These are phyloP conservation scores for Lithophane leautieri DNA, from an alignment of 2,888 invertebrate species.

Conservation along the genomic window DNA sequence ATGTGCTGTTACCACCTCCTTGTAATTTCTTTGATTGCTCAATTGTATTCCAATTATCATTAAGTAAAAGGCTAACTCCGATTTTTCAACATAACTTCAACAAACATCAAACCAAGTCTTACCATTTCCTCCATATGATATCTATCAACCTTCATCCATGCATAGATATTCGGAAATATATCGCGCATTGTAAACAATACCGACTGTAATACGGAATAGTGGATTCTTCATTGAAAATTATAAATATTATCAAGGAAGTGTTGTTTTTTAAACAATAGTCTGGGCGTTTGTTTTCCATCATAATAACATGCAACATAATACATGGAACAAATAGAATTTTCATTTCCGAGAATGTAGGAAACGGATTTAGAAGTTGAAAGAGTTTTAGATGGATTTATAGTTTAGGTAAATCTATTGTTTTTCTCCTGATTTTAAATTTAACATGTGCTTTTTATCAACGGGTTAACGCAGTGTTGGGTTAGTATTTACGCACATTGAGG, in stretches of 20 bases:
- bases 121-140: slow-evolving; percentile 45
- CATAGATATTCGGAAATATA: slow-evolving; percentile 43
- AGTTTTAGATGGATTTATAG: slow-evolving; percentile 22
- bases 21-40: background rate
- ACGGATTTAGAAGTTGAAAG: slow-evolving; percentile 27
- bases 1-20: background rate
- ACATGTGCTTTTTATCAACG: background rate
- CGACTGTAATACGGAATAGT: slow-evolving; percentile 17
- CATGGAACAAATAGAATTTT: slow-evolving; percentile 28
- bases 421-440: background rate
- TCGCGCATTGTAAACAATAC: slow-evolving; percentile 44
- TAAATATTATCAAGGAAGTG: slow-evolving; percentile 53
- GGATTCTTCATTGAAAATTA: slow-evolving; percentile 30
- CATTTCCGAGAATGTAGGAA: slow-evolving; percentile 39
- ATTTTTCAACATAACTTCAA: slow-evolving; percentile 15
- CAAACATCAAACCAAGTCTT: slow-evolving; percentile 5
- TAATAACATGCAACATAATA: slow-evolving; percentile 32
- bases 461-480: background rate
- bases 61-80: background rate
- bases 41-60: slow-evolving; percentile 9
- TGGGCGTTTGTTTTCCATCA: slow-evolving; percentile 35
- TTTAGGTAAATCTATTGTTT: slow-evolving; percentile 11
- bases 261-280: slow-evolving; percentile 46
- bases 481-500: background rate
- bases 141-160: slow-evolving; percentile 48